phyloP scores from a whole-genome alignment of 2,797 vertebrate genomes.

The Leptodactylus fallax region DNA sequence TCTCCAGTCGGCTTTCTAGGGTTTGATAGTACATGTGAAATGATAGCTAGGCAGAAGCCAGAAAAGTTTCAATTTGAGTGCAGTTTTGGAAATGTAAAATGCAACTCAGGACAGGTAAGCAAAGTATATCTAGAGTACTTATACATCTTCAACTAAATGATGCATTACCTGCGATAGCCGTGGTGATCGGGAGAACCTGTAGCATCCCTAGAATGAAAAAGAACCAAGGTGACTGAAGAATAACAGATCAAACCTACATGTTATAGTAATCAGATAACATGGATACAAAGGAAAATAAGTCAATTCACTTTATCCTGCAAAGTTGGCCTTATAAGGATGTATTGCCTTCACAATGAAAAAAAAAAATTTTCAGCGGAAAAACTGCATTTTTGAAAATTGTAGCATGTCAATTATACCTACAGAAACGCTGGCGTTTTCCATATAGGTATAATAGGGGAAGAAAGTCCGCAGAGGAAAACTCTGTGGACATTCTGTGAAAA shows the following conservation, averaged over 20 bases:
- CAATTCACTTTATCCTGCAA: background rate
- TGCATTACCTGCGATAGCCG: slow-evolving; percentile 79
- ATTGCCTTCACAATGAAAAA: background rate
- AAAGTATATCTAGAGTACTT: background rate
- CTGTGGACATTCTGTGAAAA: too few species aligned
- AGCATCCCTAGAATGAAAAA: slow-evolving; percentile 76
- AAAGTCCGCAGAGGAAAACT: too few species aligned
- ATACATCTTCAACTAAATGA: background rate
- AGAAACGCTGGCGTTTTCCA: too few species aligned
- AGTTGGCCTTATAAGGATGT: background rate
- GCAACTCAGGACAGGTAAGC: background rate
- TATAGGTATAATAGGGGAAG: too few species aligned
- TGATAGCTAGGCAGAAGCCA: background rate
- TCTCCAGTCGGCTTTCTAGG: too few species aligned
- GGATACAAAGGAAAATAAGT: background rate
- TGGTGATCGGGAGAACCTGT: slow-evolving; percentile 79
- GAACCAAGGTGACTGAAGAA: background rate
- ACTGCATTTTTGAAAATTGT: too few species aligned
- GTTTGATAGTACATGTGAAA: background rate
- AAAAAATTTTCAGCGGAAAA: too few species aligned
- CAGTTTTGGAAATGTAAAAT: background rate
- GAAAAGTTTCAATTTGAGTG: background rate
- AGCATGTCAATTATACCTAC: too few species aligned
- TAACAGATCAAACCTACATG: background rate
- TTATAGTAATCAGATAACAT: background rate